Evolutionary conservation across 2,888 invertebrate genomes (phyloP).

Genomic region (Nebria salina): DNA sequence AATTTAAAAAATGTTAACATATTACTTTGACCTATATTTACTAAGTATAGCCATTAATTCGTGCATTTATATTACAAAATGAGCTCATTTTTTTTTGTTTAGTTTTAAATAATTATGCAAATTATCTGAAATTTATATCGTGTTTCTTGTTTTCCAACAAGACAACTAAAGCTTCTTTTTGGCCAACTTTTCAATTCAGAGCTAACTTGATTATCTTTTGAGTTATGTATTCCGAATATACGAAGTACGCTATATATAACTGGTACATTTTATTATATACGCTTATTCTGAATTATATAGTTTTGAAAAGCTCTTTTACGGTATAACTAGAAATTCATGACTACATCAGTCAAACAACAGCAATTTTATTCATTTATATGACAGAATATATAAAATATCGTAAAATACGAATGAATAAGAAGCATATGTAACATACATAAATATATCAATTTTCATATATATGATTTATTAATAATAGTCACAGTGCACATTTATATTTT

Average conservation of each 20-base stretch:
- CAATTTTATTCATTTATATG: too few relatives aligned
- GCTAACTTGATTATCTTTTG: constrained; percentile 40
- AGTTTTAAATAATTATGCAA: constrained; percentile 44
- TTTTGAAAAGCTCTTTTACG: not conserved
- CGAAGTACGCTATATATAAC: not conserved
- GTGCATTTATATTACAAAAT: constrained; percentile 34
- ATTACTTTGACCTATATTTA: not conserved
- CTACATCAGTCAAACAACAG: too few relatives aligned
- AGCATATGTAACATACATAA: not conserved
- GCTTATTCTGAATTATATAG: constrained; percentile 9
- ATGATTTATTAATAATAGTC: not conserved
- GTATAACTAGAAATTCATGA: too few relatives aligned
- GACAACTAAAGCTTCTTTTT: constrained; percentile 37
- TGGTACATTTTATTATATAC: not conserved
- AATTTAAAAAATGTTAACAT: not conserved
- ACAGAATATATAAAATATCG: not conserved
- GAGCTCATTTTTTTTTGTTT: constrained; percentile 22
- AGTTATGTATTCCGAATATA: constrained; percentile 41
- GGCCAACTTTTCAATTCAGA: constrained; percentile 37
- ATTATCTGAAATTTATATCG: constrained; percentile 44
- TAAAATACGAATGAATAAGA: not conserved
- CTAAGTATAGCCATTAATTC: not conserved
- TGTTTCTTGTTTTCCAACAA: constrained; percentile 29
- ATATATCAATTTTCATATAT: not conserved
- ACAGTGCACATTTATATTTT: not conserved